Base-by-base conservation (phyloP, 2,888 invertebrate genomes). In the Trichopoda pennipes region DNA sequence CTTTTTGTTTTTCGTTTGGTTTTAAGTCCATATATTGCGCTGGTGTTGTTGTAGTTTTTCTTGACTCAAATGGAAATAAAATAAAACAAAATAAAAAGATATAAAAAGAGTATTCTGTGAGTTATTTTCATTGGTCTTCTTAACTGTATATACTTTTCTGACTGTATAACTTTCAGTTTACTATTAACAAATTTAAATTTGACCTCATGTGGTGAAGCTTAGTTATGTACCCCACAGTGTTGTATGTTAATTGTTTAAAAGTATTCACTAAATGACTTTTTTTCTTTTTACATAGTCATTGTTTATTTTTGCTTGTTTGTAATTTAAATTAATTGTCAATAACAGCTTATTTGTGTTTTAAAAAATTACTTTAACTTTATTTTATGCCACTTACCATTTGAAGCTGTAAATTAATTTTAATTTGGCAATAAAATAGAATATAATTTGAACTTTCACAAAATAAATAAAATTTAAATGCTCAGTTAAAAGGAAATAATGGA, bases 321-420 rank as follows among this genome's bases (percentile, higher is more conserved):
- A 73, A 78, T 74, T 74, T 69, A 23, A 70, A 81, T 74, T 81
- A 78, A 81, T 74, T 64, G 74, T 47, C 78, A 78, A 70, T 78
- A 72, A 61, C 32, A 16, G 17, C 51, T 75, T 51, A 42, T 28
- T 12, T 19, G n/a, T 49, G 19, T 47, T 70, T 32, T 3, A 69
- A 63, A 44, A 69, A 49, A 51, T 66, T 35, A 60, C 44, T 2
- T 17, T 58, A 21, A 17, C 38, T 55, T 69, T 75, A 42, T 69
- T 76, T 28, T 49, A 55, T 35, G 56, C 23, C 73, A 78, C 69
- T 81, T 73, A 68, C 10, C 17, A 73, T 78, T 56, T 19, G 64
- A 75, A 56, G 23, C 63, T 81, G 44, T 80, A 72, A 70, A 77
- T 66, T 68, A 63, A 35, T 61, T 70, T 63, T 44, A 78, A 63